phyloP scores from a whole-genome alignment of 1,140 invertebrate species.

The Myzus persicae region DNA sequence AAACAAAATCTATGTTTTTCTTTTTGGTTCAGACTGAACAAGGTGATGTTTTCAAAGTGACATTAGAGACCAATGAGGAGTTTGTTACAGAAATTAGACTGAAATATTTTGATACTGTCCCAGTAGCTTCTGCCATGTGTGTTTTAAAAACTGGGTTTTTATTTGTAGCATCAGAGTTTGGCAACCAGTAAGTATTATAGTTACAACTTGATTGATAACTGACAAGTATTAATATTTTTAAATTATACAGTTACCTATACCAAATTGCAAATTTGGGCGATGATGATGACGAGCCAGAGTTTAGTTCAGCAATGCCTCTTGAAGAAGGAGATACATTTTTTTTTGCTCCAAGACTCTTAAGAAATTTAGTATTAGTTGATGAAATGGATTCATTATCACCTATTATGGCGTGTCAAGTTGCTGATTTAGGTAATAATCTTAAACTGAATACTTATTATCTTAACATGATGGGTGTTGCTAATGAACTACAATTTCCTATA shows the following conservation, averaged over 20 bases:
- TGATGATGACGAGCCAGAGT: constrained; percentile 99
- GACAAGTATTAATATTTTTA: constrained; percentile 59
- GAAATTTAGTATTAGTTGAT: constrained; percentile 97
- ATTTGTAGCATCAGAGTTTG: constrained; percentile 99
- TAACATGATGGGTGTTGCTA: not conserved
- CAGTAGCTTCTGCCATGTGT: constrained; percentile 94
- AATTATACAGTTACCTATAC: constrained; percentile 85
- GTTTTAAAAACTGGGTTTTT: constrained; percentile 98
- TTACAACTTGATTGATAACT: constrained; percentile 59
- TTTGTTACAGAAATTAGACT: constrained; percentile 98
- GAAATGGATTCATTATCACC: constrained; percentile 97
- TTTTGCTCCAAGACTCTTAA: constrained; percentile 91
- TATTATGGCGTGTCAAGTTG: constrained; percentile 85
- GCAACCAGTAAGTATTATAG: constrained; percentile 92
- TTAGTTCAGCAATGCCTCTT: constrained; percentile 96
- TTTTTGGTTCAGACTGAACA: constrained; percentile 95
- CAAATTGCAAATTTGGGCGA: constrained; percentile 99
- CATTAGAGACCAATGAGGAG: constrained; percentile 96
- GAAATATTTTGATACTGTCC: constrained; percentile 99
- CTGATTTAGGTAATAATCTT: constrained; percentile 62
- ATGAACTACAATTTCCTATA: not conserved
- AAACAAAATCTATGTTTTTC: constrained; percentile 99
- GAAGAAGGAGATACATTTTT: constrained; percentile 99
- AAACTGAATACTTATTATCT: not conserved
- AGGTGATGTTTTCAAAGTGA: constrained; percentile 98